These are phyloP conservation scores for Microcebus jonahi DNA, from an alignment of 2,113 vertebrate genomes.

Conservation along the genomic window DNA sequence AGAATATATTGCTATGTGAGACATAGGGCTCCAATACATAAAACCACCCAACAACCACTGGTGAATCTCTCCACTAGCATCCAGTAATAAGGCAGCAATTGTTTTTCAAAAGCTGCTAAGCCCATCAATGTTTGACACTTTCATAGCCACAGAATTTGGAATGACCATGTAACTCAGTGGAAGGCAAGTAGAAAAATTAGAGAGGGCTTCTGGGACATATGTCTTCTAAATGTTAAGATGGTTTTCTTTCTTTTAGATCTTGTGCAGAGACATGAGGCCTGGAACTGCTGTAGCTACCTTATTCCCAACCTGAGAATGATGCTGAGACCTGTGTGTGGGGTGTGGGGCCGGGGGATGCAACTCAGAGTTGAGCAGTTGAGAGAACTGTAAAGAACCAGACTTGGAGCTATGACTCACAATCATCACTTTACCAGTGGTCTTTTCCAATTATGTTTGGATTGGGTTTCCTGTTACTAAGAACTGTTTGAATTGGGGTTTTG, in stretches of 20 bases:
- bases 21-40: background rate
- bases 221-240: background rate
- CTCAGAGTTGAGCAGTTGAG: background rate
- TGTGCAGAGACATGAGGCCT: background rate
- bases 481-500: constrained; percentile 12
- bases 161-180: background rate
- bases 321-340: background rate
- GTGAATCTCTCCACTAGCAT: background rate
- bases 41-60: background rate
- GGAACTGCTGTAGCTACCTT: background rate
- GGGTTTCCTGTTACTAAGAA: background rate
- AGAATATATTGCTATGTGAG: background rate
- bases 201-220: background rate
- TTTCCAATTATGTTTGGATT: constrained; percentile 21
- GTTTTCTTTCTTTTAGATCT: background rate
- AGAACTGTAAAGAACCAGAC: background rate
- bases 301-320: background rate
- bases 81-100: background rate
- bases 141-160: background rate
- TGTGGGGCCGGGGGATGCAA: background rate
- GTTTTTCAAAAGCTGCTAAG: constrained; percentile 3
- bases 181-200: background rate
- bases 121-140: background rate
- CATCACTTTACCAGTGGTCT: background rate
- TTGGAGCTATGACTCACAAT: background rate